Base-by-base conservation (phyloP, 1,140 invertebrate genomes). In the Platyura marginata region DNA sequence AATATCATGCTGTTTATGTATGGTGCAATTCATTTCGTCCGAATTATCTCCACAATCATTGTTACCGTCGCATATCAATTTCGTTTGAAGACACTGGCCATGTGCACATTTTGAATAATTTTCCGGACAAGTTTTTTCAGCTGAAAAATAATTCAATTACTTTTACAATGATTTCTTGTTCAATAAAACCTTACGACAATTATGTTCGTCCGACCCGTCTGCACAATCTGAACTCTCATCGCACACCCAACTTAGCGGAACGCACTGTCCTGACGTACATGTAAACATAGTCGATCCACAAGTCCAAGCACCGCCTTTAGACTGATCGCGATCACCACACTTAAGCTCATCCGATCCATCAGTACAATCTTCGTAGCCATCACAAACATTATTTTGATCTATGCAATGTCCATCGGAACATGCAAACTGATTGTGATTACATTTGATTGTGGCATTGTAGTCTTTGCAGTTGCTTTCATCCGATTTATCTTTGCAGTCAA, bases 391-490 rank as follows among this genome's bases (percentile, higher is more conserved):
- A 18, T 67, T 56, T 0, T 53, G 51, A 2, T 66, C 69, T 37
- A 82, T 67, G 46, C 79, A 82, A 45, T 80, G 79, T 32, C 82
- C 79, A 64, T 96, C 96, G 20, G 80, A 75, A 63, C 95, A 98
- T 44, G 80, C 78, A 53, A 80, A 91, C 61, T 90, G 81, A 16
- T 56, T 50, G 10, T 16, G 11, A 21, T 60, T 57, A 21, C 81
- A 55, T 62, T 59, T 25, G 63, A 51, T 37, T 0, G 38, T 45
- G 15, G 48, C 45, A 45, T 56, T 55, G 40, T 59, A 53, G 43
- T 60, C 45, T 44, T 58, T 33, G 50, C 72, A 88, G 36, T 72
- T 65, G 9, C 70, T 54, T 53, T 90, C 86, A 49, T 90, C 85
- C 1, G 77, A 81, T 23, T 69, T 69, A 53, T 87, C 82, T 3